Percentiles rank a stretch among this genome's conserved stretches.
These are phyloP conservation scores for Agriotes lineatus DNA, from an alignment of 2,888 invertebrate genomes.

Conservation along the genomic window DNA sequence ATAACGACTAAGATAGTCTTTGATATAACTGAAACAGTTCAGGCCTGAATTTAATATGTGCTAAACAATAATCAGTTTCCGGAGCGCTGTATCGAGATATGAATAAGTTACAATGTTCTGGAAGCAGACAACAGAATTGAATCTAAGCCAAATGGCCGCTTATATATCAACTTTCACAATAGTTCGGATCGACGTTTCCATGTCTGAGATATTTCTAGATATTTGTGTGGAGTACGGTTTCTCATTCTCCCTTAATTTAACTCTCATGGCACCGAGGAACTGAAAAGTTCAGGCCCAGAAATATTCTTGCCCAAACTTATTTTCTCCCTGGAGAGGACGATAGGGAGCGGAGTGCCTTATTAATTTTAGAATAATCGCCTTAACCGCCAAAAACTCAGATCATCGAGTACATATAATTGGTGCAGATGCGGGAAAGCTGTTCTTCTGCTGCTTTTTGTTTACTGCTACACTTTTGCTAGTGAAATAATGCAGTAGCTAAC, in stretches of 20 bases:
- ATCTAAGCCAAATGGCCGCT: slow-evolving; percentile 14
- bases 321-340: slow-evolving; percentile 12
- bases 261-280: slow-evolving; percentile 16
- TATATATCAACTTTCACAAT: slow-evolving; percentile 18
- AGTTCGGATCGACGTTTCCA: slow-evolving; percentile 1
- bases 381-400: slow-evolving; percentile 7
- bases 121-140: slow-evolving; percentile 24
- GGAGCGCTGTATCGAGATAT: neutral
- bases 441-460: neutral
- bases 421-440: neutral
- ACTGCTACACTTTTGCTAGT: too few relatives aligned
- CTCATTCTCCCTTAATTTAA: neutral
- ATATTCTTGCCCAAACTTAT: slow-evolving; percentile 1
- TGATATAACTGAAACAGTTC: too few relatives aligned
- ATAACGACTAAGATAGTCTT: too few relatives aligned
- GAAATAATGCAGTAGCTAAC: too few relatives aligned
- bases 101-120: slow-evolving; percentile 14
- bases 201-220: slow-evolving; percentile 5
- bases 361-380: slow-evolving; percentile 22
- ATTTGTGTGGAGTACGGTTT: slow-evolving; percentile 16
- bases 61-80: neutral
- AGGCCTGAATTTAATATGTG: neutral
- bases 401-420: neutral
- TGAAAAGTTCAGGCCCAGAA: slow-evolving; percentile 6
- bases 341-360: slow-evolving; percentile 5